These are phyloP conservation scores for Leucophenga maculata DNA, from an alignment of 2,888 invertebrate genomes.

Conservation along the genomic window DNA sequence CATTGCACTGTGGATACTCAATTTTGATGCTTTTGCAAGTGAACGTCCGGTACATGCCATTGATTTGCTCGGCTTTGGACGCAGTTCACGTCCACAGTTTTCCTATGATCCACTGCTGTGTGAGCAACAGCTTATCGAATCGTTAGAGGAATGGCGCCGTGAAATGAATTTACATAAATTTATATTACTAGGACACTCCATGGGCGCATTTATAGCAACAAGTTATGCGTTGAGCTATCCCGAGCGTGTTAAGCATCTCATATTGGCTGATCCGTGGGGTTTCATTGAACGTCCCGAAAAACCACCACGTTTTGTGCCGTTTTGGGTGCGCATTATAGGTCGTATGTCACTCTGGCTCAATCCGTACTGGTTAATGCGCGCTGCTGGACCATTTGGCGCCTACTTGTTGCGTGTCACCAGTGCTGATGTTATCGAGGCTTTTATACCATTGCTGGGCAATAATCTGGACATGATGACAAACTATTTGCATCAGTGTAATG, in stretches of 20 bases:
- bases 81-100: slow-evolving; percentile 90
- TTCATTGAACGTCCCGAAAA: slow-evolving; percentile 77
- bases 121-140: slow-evolving; percentile 87
- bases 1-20: slow-evolving; percentile 90
- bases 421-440: slow-evolving; percentile 87
- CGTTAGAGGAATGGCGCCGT: slow-evolving; percentile 92
- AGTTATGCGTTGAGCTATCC: slow-evolving; percentile 88
- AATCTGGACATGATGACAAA: slow-evolving; percentile 79
- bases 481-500: slow-evolving; percentile 94
- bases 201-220: slow-evolving; percentile 90
- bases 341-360: slow-evolving; percentile 85
- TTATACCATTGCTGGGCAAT: slow-evolving; percentile 76
- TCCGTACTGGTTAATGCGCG: slow-evolving; percentile 88
- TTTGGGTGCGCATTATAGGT: slow-evolving; percentile 85
- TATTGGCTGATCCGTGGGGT: slow-evolving; percentile 92
- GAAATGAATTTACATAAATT: slow-evolving; percentile 87
- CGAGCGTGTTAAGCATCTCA: slow-evolving; percentile 86
- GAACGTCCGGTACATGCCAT: slow-evolving; percentile 89
- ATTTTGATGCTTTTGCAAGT: slow-evolving; percentile 84
- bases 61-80: slow-evolving; percentile 89
- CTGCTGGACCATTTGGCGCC: slow-evolving; percentile 79
- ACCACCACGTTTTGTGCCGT: slow-evolving; percentile 75
- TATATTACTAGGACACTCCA: slow-evolving; percentile 89
- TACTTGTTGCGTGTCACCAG: slow-evolving; percentile 85
- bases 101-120: slow-evolving; percentile 81